Evolutionary conservation across 2,113 vertebrate species (phyloP).

Genomic region (Odocoileus virginianus): DNA sequence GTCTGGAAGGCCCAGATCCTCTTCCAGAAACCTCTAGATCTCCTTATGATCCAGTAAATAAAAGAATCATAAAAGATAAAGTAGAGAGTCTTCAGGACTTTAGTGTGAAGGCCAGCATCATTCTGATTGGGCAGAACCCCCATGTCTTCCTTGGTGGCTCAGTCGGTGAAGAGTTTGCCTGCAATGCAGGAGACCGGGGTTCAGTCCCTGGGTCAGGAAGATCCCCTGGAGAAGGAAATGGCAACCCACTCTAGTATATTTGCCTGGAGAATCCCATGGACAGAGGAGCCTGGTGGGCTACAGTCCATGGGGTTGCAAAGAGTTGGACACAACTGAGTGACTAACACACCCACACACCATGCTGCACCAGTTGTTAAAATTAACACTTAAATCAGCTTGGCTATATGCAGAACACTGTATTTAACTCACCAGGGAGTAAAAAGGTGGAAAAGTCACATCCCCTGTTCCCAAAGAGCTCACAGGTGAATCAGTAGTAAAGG

Average conservation of each 20-base stretch:
- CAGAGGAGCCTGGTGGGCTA: neutral
- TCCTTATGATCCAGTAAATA: neutral
- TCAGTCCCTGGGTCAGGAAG: neutral
- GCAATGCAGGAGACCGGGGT: fast-evolving
- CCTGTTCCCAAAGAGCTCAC: neutral
- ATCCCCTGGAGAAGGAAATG: neutral
- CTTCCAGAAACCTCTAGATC: neutral
- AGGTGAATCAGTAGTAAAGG: neutral
- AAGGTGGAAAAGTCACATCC: neutral
- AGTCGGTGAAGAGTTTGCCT: neutral
- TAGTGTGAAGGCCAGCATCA: neutral
- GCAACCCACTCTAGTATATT: neutral
- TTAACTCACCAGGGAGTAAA: neutral
- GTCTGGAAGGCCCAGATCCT: neutral
- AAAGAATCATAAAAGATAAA: neutral
- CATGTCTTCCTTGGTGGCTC: neutral
- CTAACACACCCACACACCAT: neutral
- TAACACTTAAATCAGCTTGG: neutral
- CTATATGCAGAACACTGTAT: neutral
- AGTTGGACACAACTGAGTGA: neutral
- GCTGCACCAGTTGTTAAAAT: neutral
- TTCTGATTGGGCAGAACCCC: neutral
- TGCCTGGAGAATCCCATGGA: neutral
- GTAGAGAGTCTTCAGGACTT: neutral
- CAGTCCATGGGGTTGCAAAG: neutral